phyloP scores from a whole-genome alignment of 2,888 invertebrate species.

The Drosophila colorata region DNA sequence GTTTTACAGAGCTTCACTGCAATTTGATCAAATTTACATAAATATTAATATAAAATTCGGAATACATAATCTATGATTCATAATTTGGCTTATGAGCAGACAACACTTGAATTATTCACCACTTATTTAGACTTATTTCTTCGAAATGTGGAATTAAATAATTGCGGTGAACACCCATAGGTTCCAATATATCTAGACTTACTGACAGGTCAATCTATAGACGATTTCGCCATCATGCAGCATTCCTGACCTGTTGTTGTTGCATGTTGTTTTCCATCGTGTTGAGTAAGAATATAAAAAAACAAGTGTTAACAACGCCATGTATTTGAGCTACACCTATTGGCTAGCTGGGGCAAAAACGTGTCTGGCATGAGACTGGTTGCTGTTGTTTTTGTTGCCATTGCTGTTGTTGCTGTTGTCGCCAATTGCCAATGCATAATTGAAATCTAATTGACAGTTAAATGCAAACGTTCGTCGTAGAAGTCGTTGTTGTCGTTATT shows the following conservation, averaged over 20 bases:
- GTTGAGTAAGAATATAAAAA: constrained; percentile 29
- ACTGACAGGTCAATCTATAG: constrained; percentile 10
- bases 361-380: constrained; percentile 48
- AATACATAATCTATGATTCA: too few species aligned
- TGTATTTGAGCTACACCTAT: constrained; percentile 38
- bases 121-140: too few species aligned
- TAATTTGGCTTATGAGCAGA: too few species aligned
- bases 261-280: constrained; percentile 16
- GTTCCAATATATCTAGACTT: neutral
- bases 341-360: constrained; percentile 32
- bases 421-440: constrained; percentile 75
- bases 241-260: constrained; percentile 12
- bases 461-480: constrained; percentile 61
- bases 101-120: too few species aligned
- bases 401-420: constrained; percentile 24
- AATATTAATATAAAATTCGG: too few species aligned
- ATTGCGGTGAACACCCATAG: neutral
- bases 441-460: constrained; percentile 82
- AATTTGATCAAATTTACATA: neutral
- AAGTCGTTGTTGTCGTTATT: constrained; percentile 49
- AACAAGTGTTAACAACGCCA: constrained; percentile 57
- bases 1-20: too few species aligned
- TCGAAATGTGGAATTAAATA: too few species aligned
- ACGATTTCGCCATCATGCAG: neutral
- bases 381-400: neutral